Base-by-base conservation (phyloP, 2,888 invertebrate genomes). In the Plebejus argus region DNA sequence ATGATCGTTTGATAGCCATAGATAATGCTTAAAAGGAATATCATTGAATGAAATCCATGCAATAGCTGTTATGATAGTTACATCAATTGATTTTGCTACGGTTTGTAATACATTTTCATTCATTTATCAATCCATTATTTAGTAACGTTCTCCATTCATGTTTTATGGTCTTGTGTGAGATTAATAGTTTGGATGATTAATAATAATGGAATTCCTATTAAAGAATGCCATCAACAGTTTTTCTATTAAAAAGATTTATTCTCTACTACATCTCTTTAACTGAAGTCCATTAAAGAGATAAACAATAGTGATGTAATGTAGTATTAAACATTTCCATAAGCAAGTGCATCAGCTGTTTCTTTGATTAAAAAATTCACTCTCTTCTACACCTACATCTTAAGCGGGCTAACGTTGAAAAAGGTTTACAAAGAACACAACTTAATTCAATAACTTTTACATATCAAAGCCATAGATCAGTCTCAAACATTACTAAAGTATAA, bases 121-220 rank as follows among this genome's bases (percentile, higher is more conserved):
- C 66, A 66, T 66, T 18, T 66, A 66, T 66, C 66, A 66, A 66
- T 33, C 28, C 66, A 66, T 66, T 33, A 28, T 66, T 33, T 18
- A 33, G 28, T 28, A 23, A 61, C 28, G 66, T 66, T 66, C 28
- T 28, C 66, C 66, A 66, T 66, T 66, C 28, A 66, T 66, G 28
- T 33, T 61, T 66, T 66, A 66, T 66, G 28, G 6, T 28, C 66
- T 15, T 66, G 66, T 66, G 10, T 66, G 66, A 66, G 15, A 66
- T 66, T 66, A 28, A 66, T 66, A 33, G 66, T 28, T 66, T 28
- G 28, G 28, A 15, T 66, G 66, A 28, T 61, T 23, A 23, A 23
- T 61, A 23, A 20, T 58, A 20, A 61, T 61, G 12, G 23, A 61
- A 12, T 61, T 61, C 61, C 1, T 12, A 23, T 61, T 23, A 23